Evolutionary conservation across 2,797 vertebrate species (phyloP).

Genomic region (Octomys mimax): DNA sequence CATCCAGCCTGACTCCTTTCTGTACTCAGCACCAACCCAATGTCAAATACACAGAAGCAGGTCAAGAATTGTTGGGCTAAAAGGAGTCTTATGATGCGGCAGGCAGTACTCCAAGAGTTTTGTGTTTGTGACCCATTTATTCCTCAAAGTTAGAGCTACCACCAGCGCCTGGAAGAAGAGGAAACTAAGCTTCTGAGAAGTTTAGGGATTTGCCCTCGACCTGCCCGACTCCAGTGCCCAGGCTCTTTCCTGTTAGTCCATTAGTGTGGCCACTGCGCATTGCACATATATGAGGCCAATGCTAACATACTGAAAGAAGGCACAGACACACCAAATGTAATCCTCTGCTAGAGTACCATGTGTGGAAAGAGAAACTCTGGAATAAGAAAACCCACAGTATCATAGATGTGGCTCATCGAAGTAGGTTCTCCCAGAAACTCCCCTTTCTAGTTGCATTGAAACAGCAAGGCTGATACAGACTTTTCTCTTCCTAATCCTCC

Average conservation of each 20-base stretch:
- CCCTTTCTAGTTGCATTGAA: conserved; percentile 65
- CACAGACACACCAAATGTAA: neutral
- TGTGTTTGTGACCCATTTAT: conserved; percentile 24
- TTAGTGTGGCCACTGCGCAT: neutral
- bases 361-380: conserved; percentile 17
- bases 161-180: conserved; percentile 2
- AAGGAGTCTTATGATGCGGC: neutral
- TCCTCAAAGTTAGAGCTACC: neutral
- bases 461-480: conserved; percentile 42
- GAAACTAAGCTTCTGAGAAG: conserved; percentile 48
- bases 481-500: conserved; percentile 64
- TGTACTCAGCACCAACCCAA: neutral
- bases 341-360: neutral
- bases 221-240: neutral
- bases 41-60: conserved; percentile 17
- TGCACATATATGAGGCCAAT: neutral
- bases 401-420: conserved; percentile 30
- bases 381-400: conserved; percentile 30
- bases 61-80: conserved; percentile 40
- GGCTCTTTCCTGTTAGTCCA: neutral
- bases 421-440: conserved; percentile 40
- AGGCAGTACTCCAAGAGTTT: conserved; percentile 10
- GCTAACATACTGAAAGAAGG: conserved; percentile 20
- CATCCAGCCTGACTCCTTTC: neutral
- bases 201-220: conserved; percentile 7